phyloP scores from a whole-genome alignment of 2,797 vertebrate species.

The Gymnopithys bicolor region DNA sequence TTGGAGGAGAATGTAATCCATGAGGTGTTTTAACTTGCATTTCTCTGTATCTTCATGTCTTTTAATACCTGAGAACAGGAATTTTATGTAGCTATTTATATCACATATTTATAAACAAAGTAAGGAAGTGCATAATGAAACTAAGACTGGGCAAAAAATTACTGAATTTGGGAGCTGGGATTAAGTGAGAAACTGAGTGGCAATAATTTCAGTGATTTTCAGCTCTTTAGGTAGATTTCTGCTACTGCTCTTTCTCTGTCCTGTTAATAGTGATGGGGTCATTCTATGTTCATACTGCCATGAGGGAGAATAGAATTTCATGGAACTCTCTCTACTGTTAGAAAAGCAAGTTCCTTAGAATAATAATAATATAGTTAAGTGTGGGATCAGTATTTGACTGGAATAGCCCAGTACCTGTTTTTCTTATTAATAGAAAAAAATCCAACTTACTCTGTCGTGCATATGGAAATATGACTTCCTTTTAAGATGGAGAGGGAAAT shows the following conservation, averaged over 20 bases:
- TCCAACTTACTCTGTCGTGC: slow-evolving; percentile 12
- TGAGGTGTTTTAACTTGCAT: background rate
- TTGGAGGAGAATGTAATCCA: background rate
- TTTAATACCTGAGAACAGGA: background rate
- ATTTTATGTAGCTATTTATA: background rate
- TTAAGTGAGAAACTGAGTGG: background rate
- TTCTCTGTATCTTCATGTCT: background rate
- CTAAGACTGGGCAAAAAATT: background rate
- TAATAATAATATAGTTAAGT: background rate
- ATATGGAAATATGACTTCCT: slow-evolving; percentile 53
- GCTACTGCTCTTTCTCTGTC: background rate
- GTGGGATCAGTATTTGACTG: background rate
- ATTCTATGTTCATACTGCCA: background rate
- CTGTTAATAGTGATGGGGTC: background rate
- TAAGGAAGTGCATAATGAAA: background rate
- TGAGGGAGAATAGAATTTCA: slow-evolving; percentile 37
- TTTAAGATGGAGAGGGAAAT: slow-evolving; percentile 59
- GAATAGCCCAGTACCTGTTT: slow-evolving; percentile 18
- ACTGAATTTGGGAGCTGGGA: background rate
- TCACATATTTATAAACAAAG: background rate
- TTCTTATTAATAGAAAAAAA: slow-evolving; percentile 56
- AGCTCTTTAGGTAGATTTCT: background rate
- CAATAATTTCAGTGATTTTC: background rate
- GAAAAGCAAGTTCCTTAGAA: background rate
- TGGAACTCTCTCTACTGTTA: background rate